Evolutionary conservation across 2,113 vertebrate species (phyloP).

Genomic region (Amblyopsis rosae): DNA sequence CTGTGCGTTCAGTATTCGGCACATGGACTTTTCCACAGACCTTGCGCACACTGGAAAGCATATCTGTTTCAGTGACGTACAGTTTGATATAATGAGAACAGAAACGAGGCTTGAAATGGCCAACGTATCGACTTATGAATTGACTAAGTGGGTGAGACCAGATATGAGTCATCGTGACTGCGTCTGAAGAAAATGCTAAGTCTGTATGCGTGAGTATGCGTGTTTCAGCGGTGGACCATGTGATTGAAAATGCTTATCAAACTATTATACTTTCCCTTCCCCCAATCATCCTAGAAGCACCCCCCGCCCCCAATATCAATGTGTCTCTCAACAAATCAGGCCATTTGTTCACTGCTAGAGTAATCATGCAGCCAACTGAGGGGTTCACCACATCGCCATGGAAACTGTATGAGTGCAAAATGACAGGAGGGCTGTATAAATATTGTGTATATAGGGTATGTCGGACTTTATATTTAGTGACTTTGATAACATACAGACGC

Average conservation of each 20-base stretch:
- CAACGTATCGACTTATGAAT: slow-evolving; percentile 49
- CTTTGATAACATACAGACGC: not conserved
- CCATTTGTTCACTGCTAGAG: slow-evolving; percentile 56
- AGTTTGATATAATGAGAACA: slow-evolving; percentile 26
- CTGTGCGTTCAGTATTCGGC: slow-evolving; percentile 28
- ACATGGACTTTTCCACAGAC: slow-evolving; percentile 28
- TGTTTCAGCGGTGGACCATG: slow-evolving; percentile 54
- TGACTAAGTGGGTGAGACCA: slow-evolving; percentile 71
- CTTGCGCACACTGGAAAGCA: slow-evolving; percentile 38
- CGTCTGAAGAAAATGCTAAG: slow-evolving; percentile 37
- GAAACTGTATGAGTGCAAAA: slow-evolving; percentile 79
- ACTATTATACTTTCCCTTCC: slow-evolving; percentile 53
- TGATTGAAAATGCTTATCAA: slow-evolving; percentile 68
- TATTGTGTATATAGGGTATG: slow-evolving; percentile 3
- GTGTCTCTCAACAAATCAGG: slow-evolving; percentile 66
- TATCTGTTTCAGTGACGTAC: slow-evolving; percentile 25
- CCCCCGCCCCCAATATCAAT: slow-evolving; percentile 49
- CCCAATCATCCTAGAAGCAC: slow-evolving; percentile 42
- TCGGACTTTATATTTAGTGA: too few relatives aligned
- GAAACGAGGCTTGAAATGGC: slow-evolving; percentile 67
- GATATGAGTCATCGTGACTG: slow-evolving; percentile 66
- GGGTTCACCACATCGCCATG: slow-evolving; percentile 81
- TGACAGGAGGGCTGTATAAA: slow-evolving; percentile 32
- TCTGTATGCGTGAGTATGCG: slow-evolving; percentile 20
- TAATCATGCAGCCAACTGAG: slow-evolving; percentile 80